Percentiles rank a stretch among this genome's conserved stretches.
Conservation (phyloP, 2,113 vertebrate species). For the Euleptes europaea region DNA sequence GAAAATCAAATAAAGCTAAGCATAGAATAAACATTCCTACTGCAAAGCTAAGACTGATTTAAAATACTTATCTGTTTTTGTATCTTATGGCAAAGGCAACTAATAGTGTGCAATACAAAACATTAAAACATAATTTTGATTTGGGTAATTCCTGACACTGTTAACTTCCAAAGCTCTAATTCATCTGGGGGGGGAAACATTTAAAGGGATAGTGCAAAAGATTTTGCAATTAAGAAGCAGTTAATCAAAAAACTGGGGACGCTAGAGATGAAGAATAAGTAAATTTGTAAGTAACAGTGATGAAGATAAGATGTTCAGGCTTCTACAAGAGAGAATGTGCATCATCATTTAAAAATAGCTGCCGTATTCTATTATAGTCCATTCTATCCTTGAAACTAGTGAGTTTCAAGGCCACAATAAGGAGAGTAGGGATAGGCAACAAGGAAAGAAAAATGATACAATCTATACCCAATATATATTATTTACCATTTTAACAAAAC, state of each 20-base stretch:
- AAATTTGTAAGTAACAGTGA: too few relatives aligned
- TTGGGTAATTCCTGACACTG: background rate
- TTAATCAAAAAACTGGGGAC: background rate
- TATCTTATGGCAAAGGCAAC: background rate
- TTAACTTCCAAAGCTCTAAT: background rate
- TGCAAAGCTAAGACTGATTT: background rate
- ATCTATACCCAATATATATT: too few relatives aligned
- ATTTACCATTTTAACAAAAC: too few relatives aligned
- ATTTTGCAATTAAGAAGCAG: background rate
- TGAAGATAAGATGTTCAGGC: too few relatives aligned
- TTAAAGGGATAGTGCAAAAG: background rate
- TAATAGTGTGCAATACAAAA: background rate
- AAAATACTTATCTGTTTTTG: background rate
- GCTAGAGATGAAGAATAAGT: too few relatives aligned
- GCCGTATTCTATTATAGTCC: background rate
- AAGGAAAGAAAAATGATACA: too few relatives aligned
- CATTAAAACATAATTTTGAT: background rate
- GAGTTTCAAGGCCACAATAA: too few relatives aligned
- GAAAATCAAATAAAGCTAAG: background rate
- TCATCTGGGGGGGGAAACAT: too few relatives aligned
- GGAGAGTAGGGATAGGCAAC: too few relatives aligned
- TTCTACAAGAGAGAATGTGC: background rate
- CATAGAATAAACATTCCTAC: background rate
- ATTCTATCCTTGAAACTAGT: background rate
- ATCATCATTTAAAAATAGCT: background rate